Base-by-base conservation (phyloP, 2,113 vertebrate genomes). In the Silurus glanis region DNA sequence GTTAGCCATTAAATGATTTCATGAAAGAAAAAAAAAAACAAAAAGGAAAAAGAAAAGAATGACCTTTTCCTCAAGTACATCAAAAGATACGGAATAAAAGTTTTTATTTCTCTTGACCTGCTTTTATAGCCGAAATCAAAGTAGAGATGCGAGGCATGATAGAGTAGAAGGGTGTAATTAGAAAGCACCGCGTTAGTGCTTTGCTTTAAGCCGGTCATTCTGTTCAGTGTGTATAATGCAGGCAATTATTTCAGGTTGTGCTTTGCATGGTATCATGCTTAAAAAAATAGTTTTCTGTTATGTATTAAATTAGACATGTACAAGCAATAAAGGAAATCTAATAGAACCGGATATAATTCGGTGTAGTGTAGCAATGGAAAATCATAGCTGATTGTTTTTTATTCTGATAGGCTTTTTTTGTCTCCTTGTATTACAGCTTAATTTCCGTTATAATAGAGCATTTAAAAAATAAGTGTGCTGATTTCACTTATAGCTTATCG, bases 1-100 rank as follows among this genome's bases (percentile, higher is more conserved):
- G 90, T 90, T 93, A 88, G 90, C 91, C 75, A 76, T 90, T 91
- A 90, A 88, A 88, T 88, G 90, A 87, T 89, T 90, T 90, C 80
- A 90, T 85, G 66, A 66, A 45, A 62, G 88, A 72, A 76, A 87
- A 28, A 53, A 53, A 82, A 83, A 84, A 88, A n/a, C n/a, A 1
- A 23, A 82, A 51, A 13, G 5, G 55, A 12, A 82, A 64, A 78
- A 71, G 14, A 58, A 78, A 67, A 83, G 53, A 72, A 71, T 4
- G 67, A 87, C 85, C 88, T 87, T 74, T 85, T 88, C 80, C 82
- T 86, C 21, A 83, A 86, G 90, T 89, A 93, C 88, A 92, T 92
- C 90, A 91, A 93, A 92, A 88, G 90, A 86, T 87, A 62, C 1
- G 23, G 67, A 89, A 87, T 86, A 87, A 91, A 93, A 75, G 83